Evolutionary conservation across 1,140 invertebrate species (phyloP).

Genomic region (Euura lappo): DNA sequence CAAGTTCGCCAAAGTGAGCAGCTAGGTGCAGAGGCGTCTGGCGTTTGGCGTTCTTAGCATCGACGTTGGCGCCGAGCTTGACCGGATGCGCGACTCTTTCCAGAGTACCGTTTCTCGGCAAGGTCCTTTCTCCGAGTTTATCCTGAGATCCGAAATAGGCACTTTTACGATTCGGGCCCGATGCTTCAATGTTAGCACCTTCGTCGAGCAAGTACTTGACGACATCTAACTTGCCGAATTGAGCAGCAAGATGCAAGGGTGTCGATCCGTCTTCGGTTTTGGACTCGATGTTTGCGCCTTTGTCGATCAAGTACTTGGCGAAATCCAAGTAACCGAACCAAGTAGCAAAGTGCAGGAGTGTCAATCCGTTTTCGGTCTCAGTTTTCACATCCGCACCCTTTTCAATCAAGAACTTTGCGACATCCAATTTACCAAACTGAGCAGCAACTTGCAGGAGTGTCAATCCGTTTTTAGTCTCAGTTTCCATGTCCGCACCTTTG

Average conservation of each 20-base stretch:
- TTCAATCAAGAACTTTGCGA: constrained; percentile 86
- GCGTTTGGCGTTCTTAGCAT: constrained; percentile 85
- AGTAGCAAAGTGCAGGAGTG: constrained; percentile 31
- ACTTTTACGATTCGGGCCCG: constrained; percentile 71
- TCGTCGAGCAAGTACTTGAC: constrained; percentile 85
- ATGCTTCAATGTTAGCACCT: constrained; percentile 84
- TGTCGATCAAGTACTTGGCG: too few species aligned
- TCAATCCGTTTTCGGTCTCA: constrained; percentile 90
- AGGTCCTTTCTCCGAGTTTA: too few species aligned
- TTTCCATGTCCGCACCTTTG: constrained; percentile 89
- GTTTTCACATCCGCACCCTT: constrained; percentile 96
- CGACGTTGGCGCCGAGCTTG: constrained; percentile 55
- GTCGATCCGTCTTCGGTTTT: constrained; percentile 77
- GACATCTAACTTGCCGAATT: constrained; percentile 90
- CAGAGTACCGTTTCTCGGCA: too few species aligned
- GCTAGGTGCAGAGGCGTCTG: constrained; percentile 96
- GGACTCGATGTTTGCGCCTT: not conserved
- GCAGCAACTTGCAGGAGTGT: constrained; percentile 95
- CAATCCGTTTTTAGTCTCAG: constrained; percentile 96
- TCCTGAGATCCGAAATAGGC: too few species aligned
- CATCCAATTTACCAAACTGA: constrained; percentile 94
- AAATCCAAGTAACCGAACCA: too few species aligned
- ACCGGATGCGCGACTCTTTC: too few species aligned
- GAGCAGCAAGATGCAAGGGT: constrained; percentile 83
- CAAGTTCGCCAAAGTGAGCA: constrained; percentile 91